Conservation (phyloP, 2,797 vertebrate genomes). For the Clamator glandarius region DNA sequence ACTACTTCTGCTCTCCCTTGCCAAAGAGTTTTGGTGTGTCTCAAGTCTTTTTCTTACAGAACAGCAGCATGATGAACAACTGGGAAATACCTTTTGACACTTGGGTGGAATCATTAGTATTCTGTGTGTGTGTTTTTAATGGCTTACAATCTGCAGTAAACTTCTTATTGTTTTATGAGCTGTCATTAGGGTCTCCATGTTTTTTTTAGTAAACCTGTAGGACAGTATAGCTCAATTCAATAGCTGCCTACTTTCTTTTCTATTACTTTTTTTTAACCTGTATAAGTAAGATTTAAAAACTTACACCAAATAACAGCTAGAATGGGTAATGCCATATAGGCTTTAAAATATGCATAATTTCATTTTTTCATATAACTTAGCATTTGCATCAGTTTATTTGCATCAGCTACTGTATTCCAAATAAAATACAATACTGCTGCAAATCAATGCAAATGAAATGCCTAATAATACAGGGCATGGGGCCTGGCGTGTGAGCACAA, state of each 20-base stretch:
- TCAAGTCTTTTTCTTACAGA: background rate
- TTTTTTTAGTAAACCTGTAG: constrained; percentile 5
- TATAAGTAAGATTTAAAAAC: constrained; percentile 9
- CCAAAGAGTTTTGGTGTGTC: background rate
- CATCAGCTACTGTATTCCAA: background rate
- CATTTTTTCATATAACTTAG: background rate
- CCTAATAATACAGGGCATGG: no score
- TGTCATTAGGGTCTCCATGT: background rate
- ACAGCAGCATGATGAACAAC: background rate
- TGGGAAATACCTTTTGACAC: background rate
- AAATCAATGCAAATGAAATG: constrained; percentile 2
- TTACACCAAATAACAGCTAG: background rate
- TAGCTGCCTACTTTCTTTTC: background rate
- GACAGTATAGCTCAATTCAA: background rate
- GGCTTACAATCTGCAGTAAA: background rate
- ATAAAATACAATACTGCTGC: background rate
- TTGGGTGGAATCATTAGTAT: background rate
- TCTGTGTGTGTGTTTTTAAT: background rate
- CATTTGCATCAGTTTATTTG: constrained; percentile 6
- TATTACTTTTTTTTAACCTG: background rate
- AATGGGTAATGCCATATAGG: background rate
- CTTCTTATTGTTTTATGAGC: background rate
- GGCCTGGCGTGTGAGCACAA: no score
- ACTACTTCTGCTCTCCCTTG: background rate
- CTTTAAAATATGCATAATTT: background rate